phyloP scores from a whole-genome alignment of 2,888 invertebrate genomes.

The Elmis aenea region DNA sequence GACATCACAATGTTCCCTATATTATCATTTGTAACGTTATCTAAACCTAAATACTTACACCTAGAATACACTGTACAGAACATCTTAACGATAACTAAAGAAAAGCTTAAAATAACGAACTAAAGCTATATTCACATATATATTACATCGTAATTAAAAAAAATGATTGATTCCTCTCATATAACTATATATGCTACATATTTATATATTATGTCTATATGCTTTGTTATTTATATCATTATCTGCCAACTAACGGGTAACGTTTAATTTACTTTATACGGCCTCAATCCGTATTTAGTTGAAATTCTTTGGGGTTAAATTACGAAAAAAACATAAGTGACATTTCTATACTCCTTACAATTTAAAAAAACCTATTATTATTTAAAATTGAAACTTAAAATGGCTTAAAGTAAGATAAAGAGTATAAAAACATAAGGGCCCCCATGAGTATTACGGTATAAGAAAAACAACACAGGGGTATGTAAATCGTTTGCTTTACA shows the following conservation, averaged over 20 bases:
- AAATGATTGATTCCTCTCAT: conserved; percentile 42
- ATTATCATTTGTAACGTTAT: conserved; percentile 45
- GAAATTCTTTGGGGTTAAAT: too few relatives aligned
- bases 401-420: too few relatives aligned
- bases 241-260: conserved; percentile 46
- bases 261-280: conserved; percentile 32
- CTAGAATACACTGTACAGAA: conserved; percentile 49
- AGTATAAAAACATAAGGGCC: too few relatives aligned
- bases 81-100: conserved; percentile 42
- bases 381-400: too few relatives aligned
- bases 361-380: too few relatives aligned
- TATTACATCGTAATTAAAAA: conserved; percentile 46
- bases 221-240: conserved; percentile 41
- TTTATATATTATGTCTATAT: conserved; percentile 46
- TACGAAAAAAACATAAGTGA: too few relatives aligned
- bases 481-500: too few relatives aligned
- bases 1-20: conserved; percentile 51
- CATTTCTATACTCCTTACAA: too few relatives aligned
- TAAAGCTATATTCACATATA: conserved; percentile 47
- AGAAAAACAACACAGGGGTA: too few relatives aligned
- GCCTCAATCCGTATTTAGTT: conserved; percentile 2
- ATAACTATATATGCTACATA: conserved; percentile 42
- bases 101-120: conserved; percentile 42
- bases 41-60: conserved; percentile 43
- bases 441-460: too few relatives aligned